Percentiles rank a stretch among this genome's conserved stretches.
These are phyloP conservation scores for Heterodera schachtii DNA, from an alignment of 1,140 invertebrate species.

Conservation along the genomic window DNA sequence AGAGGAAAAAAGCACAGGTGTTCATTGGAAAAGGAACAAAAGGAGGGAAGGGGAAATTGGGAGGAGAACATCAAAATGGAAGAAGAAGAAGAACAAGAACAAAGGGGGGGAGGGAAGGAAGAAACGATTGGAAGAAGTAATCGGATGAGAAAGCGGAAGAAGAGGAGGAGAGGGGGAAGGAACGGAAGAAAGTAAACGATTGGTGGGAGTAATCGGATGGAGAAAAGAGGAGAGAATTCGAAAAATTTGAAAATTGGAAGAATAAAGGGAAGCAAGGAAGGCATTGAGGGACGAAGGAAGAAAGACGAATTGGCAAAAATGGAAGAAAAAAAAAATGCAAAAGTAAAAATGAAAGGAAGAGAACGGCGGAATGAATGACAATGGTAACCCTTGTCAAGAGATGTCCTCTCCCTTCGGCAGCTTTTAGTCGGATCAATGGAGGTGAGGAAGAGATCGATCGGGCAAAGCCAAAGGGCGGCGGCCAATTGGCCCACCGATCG, in stretches of 20 bases:
- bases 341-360: too few species aligned
- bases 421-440: background rate
- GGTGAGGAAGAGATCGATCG: conserved; percentile 2
- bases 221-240: background rate
- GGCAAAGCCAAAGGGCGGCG: background rate
- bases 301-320: background rate
- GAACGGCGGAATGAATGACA: too few species aligned
- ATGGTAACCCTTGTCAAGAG: too few species aligned
- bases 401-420: too few species aligned
- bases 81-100: background rate
- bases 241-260: background rate
- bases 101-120: background rate
- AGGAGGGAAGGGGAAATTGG: background rate
- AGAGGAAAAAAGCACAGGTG: background rate
- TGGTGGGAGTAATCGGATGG: background rate
- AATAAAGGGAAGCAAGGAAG: background rate
- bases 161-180: background rate
- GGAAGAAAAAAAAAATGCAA: background rate
- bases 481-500: background rate
- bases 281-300: background rate
- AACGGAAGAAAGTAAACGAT: background rate
- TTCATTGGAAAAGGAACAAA: background rate
- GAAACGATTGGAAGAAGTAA: background rate
- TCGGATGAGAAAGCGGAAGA: background rate
- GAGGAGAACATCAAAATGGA: background rate